Base-by-base conservation (phyloP, 2,797 vertebrate genomes). In the Ibycter americanus region DNA sequence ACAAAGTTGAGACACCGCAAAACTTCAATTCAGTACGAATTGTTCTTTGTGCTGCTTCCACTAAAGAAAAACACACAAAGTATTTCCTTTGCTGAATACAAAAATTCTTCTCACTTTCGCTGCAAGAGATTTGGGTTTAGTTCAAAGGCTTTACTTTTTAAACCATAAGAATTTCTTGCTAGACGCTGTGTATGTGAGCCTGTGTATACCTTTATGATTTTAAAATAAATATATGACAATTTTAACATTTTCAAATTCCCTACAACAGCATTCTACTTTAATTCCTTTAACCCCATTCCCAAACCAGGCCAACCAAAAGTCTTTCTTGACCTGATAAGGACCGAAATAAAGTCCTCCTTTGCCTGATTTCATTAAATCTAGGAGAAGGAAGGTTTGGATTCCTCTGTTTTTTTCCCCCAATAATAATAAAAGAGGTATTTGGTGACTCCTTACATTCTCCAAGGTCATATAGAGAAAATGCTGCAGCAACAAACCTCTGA, bases 11-110 rank as follows among this genome's bases (percentile, higher is more conserved):
- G 95, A 95, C 86, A 92, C 95, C 96, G 87, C 93, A 96, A 92
- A 93, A 87, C 76, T 96, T 81, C 72, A 89, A 20, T 80, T 87
- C 46, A 25, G 40, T 80, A 87, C 21, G 23, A 95, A 71, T 90
- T 93, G 82, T 91, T 86, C 83, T 97, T 89, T 96, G 71, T 95
- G 81, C 51, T 89, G 34, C 83, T 95, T 97, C 83, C 74, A 92
- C 72, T 85, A 74, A 92, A 83, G 38, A 90, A 96, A 95, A 96
- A 87, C 0, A 7, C 49, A 83, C 42, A 12, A 93, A 77, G 56
- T 91, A 96, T 96, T 96, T 96, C 95, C 95, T 95, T 83, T 78
- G 78, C 94, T 89, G 74, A 93, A 83, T 71, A 83, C 74, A 96
- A 89, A 84, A 92, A 92, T 95, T 90, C 76, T 67, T 93, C 63